Conservation (phyloP, 2,888 invertebrate genomes). For the Rhagonycha fulva region DNA sequence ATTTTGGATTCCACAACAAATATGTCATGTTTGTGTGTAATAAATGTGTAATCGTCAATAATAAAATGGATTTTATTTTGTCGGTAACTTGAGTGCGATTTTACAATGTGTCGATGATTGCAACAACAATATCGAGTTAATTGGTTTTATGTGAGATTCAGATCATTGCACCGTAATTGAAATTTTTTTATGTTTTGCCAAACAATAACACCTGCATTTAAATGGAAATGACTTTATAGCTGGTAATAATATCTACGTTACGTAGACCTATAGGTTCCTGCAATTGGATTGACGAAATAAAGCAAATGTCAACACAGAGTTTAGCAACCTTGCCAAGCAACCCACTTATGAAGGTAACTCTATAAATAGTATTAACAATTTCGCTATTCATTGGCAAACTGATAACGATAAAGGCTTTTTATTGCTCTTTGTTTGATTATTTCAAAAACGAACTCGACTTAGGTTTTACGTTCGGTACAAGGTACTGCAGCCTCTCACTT, state of each 20-base stretch:
- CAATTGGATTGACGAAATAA: conserved; percentile 22
- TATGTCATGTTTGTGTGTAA: neutral
- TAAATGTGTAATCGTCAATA: neutral
- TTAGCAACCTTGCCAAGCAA: conserved; percentile 21
- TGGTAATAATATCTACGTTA: conserved; percentile 6
- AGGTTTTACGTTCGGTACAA: too few species aligned
- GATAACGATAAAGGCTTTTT: conserved; percentile 21
- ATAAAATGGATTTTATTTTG: neutral
- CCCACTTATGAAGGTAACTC: conserved; percentile 15
- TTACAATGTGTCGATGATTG: conserved; percentile 9
- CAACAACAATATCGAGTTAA: conserved; percentile 2
- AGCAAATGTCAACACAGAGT: conserved; percentile 21
- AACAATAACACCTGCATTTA: conserved; percentile 14
- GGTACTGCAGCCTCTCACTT: conserved; percentile 9
- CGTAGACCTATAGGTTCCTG: conserved; percentile 8
- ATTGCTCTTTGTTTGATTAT: conserved; percentile 14
- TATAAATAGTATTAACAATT: conserved; percentile 20
- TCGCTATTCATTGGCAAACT: conserved; percentile 15
- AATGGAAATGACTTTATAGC: conserved; percentile 4
- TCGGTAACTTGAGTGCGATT: neutral
- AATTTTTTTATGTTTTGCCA: neutral
- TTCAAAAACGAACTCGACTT: neutral
- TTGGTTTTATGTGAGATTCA: conserved; percentile 4
- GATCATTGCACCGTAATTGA: conserved; percentile 8
- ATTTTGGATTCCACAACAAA: neutral